Evolutionary conservation across 1,140 invertebrate genomes (phyloP), one percentile per base, ranked within the genome.

Genomic region (Propsilocerus akamusi): DNA sequence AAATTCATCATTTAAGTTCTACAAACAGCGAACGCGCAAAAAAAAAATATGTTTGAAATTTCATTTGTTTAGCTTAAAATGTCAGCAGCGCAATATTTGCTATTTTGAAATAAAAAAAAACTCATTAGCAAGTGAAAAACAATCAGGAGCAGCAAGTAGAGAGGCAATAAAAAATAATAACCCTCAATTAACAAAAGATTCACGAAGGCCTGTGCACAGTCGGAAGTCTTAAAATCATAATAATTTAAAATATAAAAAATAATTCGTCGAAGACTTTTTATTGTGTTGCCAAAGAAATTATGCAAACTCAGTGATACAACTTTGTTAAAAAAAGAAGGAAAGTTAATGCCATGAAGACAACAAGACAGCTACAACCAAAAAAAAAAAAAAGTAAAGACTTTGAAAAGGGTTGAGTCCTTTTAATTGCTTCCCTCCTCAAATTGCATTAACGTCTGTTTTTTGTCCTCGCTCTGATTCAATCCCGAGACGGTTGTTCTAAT

Each of bases 341-440:
- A n/a, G n/a, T n/a, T n/a, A n/a, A n/a, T n/a, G n/a, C n/a, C n/a
- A n/a, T n/a, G n/a, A n/a, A n/a, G n/a, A n/a, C n/a, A n/a, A n/a
- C n/a, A n/a, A n/a, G n/a, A n/a, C n/a, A n/a, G n/a, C n/a, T n/a
- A n/a, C n/a, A n/a, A n/a, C n/a, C n/a, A n/a, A n/a, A n/a, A n/a
- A n/a, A n/a, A n/a, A n/a, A n/a, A n/a, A n/a, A n/a, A n/a, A n/a
- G n/a, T n/a, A n/a, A n/a, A 17, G 34, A 14, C 17, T 41, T 20
- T 41, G 34, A 41, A 41, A 41, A 41, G 34, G 34, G 34, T 41
- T 41, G 22, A 20, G 22, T n/a, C n/a, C 34, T 7, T 41, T 41
- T 41, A 41, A 41, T 41, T 41, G 34, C 34, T 41, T 41, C 34
- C 34, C 34, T 41, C 10, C 34, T 41, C 34, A 41, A 41, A 41